Evolutionary conservation across 2,888 invertebrate species (phyloP), one percentile per base, ranked within the genome.

Genomic region (Taenaris catops): DNA sequence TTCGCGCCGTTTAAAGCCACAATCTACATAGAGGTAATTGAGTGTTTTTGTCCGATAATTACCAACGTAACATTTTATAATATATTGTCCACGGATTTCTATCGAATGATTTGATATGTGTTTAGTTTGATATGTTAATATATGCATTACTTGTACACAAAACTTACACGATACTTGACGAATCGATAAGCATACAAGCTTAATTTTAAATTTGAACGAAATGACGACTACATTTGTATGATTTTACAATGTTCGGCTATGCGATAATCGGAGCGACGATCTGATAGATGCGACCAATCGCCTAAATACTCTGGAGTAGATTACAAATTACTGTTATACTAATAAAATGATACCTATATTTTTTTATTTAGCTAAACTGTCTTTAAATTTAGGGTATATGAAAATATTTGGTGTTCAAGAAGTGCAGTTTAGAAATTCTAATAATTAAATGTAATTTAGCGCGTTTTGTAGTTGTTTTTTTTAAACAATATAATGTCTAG

Each of bases 311-410:
- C 66, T 63, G 63, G 61, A 52, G 58, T 79, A 78, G 69, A 61
- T 64, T 64, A 76, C 69, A 70, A 75, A 56, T 64, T 63, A 69
- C 78, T 71, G 75, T 69, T 75, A 69, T 79, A 76, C 62, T 69
- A 69, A 69, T 57, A 62, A 61, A 50, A 60, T 53, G 24, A 48
- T 37, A 52, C 72, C 67, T 83, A 79, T 83, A 81, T 83, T 83
- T 84, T 83, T 84, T 84, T 83, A 81, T 65, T 76, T 81, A 83
- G 79, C 78, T 74, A 75, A 78, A 64, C 78, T 74, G 70, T 74
- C 65, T 50, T 75, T 80, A 80, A 75, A 64, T 49, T 74, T 80
- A 81, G 76, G 73, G 61, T 78, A 72, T 66, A 63, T 56, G 55
- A 66, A 53, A 64, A 70, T 71, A 63, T 71, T 80, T 70, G 65